phyloP scores from a whole-genome alignment of 2,113 vertebrate species.

The Pomatostomus ruficeps region DNA sequence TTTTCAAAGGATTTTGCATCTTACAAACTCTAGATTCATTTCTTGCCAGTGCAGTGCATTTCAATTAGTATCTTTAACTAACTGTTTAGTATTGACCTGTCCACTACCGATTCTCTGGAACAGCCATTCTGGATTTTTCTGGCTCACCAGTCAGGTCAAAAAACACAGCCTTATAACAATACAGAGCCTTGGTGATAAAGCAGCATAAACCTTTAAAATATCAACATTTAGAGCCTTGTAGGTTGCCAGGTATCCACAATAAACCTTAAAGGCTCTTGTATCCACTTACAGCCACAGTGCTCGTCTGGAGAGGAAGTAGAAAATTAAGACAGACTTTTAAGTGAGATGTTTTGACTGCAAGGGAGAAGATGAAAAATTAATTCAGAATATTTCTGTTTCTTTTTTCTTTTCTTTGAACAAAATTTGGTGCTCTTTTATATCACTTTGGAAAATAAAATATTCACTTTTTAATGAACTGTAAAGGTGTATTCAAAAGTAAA shows the following conservation, averaged over 20 bases:
- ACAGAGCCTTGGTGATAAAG: conserved; percentile 10
- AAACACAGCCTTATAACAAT: background rate
- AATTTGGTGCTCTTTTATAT: background rate
- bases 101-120: background rate
- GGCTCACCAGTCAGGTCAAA: background rate
- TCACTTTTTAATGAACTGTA: background rate
- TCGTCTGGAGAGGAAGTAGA: background rate
- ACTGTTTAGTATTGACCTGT: background rate
- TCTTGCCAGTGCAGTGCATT: background rate
- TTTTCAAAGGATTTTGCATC: background rate
- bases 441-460: background rate
- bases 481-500: background rate
- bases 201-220: conserved; percentile 24
- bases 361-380: background rate
- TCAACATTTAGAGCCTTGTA: background rate
- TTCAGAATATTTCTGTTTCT: background rate
- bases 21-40: background rate
- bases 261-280: background rate
- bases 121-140: conserved; percentile 6
- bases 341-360: background rate
- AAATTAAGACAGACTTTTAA: background rate
- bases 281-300: background rate
- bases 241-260: background rate
- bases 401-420: background rate
- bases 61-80: conserved; percentile 24